These are phyloP conservation scores for Micrasema minimum DNA, from an alignment of 1,140 invertebrate species.

Conservation along the genomic window DNA sequence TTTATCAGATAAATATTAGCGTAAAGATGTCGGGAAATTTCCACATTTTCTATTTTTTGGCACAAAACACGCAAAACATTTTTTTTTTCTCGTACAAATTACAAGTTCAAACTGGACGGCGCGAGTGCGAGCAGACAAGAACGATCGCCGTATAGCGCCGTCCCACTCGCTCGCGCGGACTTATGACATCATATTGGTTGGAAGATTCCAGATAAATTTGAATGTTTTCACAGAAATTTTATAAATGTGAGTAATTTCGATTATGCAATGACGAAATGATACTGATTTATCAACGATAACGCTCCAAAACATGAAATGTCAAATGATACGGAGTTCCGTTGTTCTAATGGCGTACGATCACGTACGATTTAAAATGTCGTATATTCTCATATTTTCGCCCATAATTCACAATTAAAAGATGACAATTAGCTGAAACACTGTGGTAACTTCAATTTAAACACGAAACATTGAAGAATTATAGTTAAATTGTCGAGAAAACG, in stretches of 20 bases:
- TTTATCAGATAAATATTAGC: slow-evolving; percentile 9
- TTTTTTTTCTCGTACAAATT: neutral
- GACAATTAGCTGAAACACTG: no score
- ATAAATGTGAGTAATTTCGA: neutral
- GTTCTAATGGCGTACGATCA: no score
- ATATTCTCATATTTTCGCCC: no score
- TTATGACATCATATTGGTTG: slow-evolving; percentile 3
- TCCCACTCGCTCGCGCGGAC: neutral
- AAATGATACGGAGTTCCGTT: no score
- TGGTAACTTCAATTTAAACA: neutral
- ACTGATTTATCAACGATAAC: no score
- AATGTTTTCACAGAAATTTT: neutral
- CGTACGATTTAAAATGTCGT: no score
- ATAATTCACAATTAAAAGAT: no score
- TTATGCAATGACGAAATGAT: neutral
- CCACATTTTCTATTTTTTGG: neutral
- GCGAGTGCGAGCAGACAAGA: neutral
- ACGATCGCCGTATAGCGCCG: neutral
- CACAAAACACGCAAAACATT: slow-evolving; percentile 13
- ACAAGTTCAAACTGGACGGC: neutral
- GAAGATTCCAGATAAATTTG: neutral
- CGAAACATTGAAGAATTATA: neutral
- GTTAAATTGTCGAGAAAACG: neutral
- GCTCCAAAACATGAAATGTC: no score
- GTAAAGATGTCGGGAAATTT: neutral